Conservation (phyloP, 2,113 vertebrate species). For the Phainopepla nitens region DNA sequence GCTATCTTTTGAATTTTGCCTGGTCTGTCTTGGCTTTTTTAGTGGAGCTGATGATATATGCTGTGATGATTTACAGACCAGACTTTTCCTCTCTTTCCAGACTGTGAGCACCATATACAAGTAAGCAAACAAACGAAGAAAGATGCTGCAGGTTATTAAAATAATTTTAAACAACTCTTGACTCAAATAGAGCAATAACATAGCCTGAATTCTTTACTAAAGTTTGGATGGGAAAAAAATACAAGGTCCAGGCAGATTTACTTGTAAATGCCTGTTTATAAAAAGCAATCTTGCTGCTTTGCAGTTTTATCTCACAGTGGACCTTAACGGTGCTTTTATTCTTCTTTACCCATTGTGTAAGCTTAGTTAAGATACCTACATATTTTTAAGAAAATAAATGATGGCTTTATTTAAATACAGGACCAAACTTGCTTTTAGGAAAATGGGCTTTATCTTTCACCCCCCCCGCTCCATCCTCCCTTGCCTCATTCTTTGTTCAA, state of each 20-base stretch:
- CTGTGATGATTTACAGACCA: not conserved
- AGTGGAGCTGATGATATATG: not conserved
- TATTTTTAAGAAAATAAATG: not conserved
- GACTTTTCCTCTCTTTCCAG: not conserved
- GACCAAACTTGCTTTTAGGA: not conserved
- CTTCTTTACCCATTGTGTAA: not conserved
- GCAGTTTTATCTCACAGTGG: not conserved
- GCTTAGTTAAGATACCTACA: too few relatives aligned
- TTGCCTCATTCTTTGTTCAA: not conserved
- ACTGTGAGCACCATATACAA: not conserved
- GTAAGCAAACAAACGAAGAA: not conserved
- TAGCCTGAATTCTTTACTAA: not conserved
- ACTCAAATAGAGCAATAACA: not conserved
- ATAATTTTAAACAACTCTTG: not conserved
- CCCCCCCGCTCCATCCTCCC: rapidly evolving
- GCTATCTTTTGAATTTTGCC: not conserved
- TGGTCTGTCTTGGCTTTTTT: not conserved
- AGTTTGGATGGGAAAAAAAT: not conserved
- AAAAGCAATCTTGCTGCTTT: not conserved
- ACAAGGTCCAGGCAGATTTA: not conserved
- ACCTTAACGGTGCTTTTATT: not conserved
- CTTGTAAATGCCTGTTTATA: not conserved
- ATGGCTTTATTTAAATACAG: not conserved
- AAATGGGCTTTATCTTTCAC: not conserved
- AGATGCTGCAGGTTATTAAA: not conserved